Conservation (phyloP, 2,888 invertebrate species). For the Neoitamus cyanurus region DNA sequence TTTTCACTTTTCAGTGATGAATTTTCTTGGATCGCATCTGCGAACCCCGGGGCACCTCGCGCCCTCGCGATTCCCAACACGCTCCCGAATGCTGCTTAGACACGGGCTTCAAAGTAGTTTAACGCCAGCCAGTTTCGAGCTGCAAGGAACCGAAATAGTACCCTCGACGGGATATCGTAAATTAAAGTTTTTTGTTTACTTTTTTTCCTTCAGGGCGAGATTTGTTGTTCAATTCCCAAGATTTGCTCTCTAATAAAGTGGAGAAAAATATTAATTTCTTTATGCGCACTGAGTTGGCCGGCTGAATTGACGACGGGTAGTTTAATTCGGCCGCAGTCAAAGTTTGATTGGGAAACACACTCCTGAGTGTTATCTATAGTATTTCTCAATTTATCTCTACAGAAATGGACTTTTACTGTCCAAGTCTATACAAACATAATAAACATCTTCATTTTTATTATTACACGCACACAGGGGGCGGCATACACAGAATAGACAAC, state of each 20-base stretch:
- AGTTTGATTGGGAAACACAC: background rate
- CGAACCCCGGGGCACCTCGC: background rate
- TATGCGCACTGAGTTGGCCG: background rate
- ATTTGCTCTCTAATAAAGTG: slow-evolving; percentile 14
- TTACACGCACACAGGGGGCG: too few species aligned
- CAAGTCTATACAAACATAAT: too few species aligned
- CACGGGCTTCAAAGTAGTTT: slow-evolving; percentile 13
- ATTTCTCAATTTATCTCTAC: background rate
- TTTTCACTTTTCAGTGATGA: slow-evolving; percentile 33
- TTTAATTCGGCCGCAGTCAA: background rate
- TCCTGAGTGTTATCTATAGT: background rate
- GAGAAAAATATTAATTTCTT: slow-evolving; percentile 17
- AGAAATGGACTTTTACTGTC: too few species aligned
- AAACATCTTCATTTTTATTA: too few species aligned
- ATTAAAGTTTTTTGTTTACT: background rate
- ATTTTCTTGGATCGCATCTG: slow-evolving; percentile 14
- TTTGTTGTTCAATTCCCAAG: slow-evolving; percentile 18
- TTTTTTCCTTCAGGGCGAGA: background rate
- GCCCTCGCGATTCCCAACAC: background rate
- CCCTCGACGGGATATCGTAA: slow-evolving; percentile 26
- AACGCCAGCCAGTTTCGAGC: background rate
- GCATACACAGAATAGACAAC: too few species aligned
- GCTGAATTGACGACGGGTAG: background rate
- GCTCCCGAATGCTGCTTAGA: background rate
- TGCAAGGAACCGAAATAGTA: slow-evolving; percentile 18